These are phyloP conservation scores for Anthophora plumipes DNA, from an alignment of 2,888 invertebrate species.

Conservation along the genomic window DNA sequence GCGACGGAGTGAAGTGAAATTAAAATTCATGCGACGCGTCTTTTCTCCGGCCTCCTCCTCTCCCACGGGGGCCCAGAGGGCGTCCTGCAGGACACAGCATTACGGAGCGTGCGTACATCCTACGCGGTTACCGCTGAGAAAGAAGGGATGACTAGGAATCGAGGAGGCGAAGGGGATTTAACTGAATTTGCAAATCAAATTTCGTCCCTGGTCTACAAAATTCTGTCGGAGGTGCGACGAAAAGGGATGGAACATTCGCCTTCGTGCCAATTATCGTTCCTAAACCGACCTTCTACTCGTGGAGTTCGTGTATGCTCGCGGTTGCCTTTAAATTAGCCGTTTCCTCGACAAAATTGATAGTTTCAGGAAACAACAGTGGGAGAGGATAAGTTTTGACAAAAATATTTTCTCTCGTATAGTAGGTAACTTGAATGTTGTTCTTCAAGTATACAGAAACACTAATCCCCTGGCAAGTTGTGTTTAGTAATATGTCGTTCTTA, in stretches of 20 bases:
- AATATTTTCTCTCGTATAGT: background rate
- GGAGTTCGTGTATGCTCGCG: constrained; percentile 40
- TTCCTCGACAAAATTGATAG: constrained; percentile 20
- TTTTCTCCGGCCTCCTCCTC: constrained; percentile 79
- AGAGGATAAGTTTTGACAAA: background rate
- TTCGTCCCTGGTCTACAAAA: constrained; percentile 75
- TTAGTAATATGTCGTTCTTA: too few species aligned
- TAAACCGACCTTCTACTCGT: constrained; percentile 72
- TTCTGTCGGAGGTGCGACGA: constrained; percentile 67
- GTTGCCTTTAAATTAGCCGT: constrained; percentile 41
- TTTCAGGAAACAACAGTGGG: constrained; percentile 1
- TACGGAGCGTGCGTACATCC: constrained; percentile 66
- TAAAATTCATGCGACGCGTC: constrained; percentile 82
- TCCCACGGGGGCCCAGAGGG: constrained; percentile 75
- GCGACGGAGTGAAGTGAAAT: constrained; percentile 76
- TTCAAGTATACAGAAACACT: too few species aligned
- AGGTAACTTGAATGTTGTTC: background rate
- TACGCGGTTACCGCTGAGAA: constrained; percentile 49
- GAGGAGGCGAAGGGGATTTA: constrained; percentile 74
- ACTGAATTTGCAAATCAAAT: constrained; percentile 83
- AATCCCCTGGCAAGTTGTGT: too few species aligned
- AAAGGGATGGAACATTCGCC: constrained; percentile 67
- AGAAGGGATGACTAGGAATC: constrained; percentile 63
- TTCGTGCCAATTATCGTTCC: constrained; percentile 80
- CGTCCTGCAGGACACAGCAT: constrained; percentile 73